Evolutionary conservation across 2,797 vertebrate genomes (phyloP).

Genomic region (Xenentodon cancila): DNA sequence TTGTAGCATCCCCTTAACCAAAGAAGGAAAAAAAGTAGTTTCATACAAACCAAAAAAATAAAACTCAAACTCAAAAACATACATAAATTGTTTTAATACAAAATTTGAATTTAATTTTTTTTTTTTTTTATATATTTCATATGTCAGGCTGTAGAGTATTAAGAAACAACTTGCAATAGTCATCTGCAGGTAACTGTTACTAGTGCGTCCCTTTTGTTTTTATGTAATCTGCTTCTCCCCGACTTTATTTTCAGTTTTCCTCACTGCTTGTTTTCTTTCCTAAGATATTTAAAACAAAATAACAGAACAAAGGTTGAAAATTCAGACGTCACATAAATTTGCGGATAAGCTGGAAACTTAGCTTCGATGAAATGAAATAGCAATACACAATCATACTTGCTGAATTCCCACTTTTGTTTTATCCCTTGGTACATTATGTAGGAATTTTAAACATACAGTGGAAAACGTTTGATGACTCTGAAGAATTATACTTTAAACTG

Average conservation of each 20-base stretch:
- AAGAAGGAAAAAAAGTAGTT: slow-evolving; percentile 11
- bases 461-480: slow-evolving; percentile 24
- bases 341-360: slow-evolving; percentile 36
- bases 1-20: too few relatives aligned
- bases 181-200: slow-evolving; percentile 56
- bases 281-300: slow-evolving; percentile 46
- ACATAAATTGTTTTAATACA: too few relatives aligned
- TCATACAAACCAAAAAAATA: too few relatives aligned
- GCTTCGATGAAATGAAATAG: slow-evolving; percentile 38
- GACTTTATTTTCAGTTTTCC: slow-evolving; percentile 43
- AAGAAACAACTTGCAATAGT: slow-evolving; percentile 7
- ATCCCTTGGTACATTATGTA: slow-evolving; percentile 4
- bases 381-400: slow-evolving; percentile 23
- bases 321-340: slow-evolving; percentile 57
- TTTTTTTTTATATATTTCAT: too few relatives aligned
- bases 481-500: slow-evolving; percentile 22
- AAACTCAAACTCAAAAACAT: too few relatives aligned
- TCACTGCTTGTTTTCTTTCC: slow-evolving; percentile 44
- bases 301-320: slow-evolving; percentile 50
- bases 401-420: slow-evolving; percentile 20
- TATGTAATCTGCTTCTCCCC: slow-evolving; percentile 55
- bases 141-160: too few relatives aligned
- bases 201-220: slow-evolving; percentile 49
- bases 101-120: too few relatives aligned
- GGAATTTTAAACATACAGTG: slow-evolving; percentile 6